Evolutionary conservation across 2,113 vertebrate genomes (phyloP), one percentile per base, ranked within the genome.

Genomic region (Chionomys nivalis): DNA sequence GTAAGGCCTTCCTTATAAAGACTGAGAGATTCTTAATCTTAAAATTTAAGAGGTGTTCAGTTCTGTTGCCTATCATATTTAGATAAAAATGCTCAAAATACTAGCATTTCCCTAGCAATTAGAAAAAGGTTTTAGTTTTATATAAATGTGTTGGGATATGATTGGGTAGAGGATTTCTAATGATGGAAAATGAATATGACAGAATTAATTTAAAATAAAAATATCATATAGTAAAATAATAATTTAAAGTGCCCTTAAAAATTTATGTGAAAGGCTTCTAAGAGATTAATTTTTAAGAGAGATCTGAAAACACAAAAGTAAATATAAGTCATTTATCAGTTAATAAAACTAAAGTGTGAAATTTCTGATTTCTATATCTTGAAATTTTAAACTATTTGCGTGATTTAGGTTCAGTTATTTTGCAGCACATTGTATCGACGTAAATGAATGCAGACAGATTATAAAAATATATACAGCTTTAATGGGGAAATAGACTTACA

Each of bases 21-120:
- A 23, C 33, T 82, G 93, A 89, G 89, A 85, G 28, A 90, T 98
- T 97, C 33, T 7, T 24, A 81, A 81, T n/a, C 10, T 82, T 58
- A 58, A 58, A 26, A 24, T 14, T 58, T 14, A 24, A 58, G 77
- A 79, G 21, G 33, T 82, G 3, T n/a, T 39, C 19, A 90, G 68
- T 98, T 98, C 44, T 66, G 68, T 96, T 97, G 42, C 39, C 95
- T 24, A 88, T 97, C 61, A 73, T 1, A 92, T 98, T 98, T 97
- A 95, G 47, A 93, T 39, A 82, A 82, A 96, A 98, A 97, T 97
- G 83, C 93, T 33, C 55, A 31, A 94, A 94, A 97, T 90, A 92
- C 93, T 13, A 1, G 0, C 21, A 89, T 49, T 97, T 83, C 89
- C 83, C 65, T 70, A 97, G 39, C 77, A 97, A 87, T 95, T 97